Evolutionary conservation across 2,797 vertebrate species (phyloP).

Genomic region (Cryptoblepharus egeriae): DNA sequence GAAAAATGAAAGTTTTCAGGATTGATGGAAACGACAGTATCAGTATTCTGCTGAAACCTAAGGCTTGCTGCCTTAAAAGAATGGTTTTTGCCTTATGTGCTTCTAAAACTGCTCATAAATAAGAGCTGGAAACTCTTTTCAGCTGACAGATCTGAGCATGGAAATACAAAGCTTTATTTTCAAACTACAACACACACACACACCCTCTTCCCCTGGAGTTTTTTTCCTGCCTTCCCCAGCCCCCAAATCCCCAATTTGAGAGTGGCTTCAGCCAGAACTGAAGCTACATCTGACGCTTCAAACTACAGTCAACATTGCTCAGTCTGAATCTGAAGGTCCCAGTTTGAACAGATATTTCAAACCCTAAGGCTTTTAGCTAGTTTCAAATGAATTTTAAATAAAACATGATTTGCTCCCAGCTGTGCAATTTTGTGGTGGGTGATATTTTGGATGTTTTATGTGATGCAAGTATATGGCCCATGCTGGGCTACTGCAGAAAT

Average conservation of each 20-base stretch:
- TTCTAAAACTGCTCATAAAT: constrained; percentile 55
- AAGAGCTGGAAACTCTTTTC: constrained; percentile 46
- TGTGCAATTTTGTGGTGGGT: constrained; percentile 1
- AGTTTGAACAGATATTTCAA: constrained; percentile 33
- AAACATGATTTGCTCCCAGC: not conserved
- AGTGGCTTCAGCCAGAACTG: constrained; percentile 27
- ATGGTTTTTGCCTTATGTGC: constrained; percentile 41
- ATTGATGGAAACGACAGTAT: constrained; percentile 31
- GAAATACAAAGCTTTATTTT: constrained; percentile 50
- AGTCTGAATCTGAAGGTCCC: constrained; percentile 37
- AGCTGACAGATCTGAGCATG: constrained; percentile 18
- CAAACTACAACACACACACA: not conserved
- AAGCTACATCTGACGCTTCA: constrained; percentile 47
- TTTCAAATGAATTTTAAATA: constrained; percentile 49
- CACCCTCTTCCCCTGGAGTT: not conserved
- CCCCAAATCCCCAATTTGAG: not conserved
- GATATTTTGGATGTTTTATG: constrained; percentile 14
- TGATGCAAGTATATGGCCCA: not conserved
- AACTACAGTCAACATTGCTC: constrained; percentile 25
- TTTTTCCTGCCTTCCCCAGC: not conserved
- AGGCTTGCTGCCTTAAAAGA: constrained; percentile 34
- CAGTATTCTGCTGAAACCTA: constrained; percentile 41
- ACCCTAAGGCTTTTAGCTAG: constrained; percentile 23
- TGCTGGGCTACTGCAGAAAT: not conserved
- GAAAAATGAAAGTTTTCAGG: constrained; percentile 38